Conservation (phyloP, 2,797 vertebrate genomes). For the Dipus sagitta region DNA sequence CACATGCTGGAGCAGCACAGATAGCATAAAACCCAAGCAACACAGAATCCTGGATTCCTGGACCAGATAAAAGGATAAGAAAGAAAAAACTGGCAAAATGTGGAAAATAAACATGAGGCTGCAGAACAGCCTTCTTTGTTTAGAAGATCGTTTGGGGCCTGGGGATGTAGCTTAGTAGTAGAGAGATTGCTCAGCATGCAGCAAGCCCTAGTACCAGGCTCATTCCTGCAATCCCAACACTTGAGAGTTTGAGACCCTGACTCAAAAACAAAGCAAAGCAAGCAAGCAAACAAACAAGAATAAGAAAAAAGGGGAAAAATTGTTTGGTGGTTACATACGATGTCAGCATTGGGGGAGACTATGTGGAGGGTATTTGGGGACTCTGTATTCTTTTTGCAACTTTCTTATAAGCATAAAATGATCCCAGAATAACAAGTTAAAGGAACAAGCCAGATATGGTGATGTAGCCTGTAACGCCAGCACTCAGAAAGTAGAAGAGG, state of each 20-base stretch:
- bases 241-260: background rate
- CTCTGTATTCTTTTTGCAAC: background rate
- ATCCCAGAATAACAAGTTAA: background rate
- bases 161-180: background rate
- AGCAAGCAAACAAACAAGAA: background rate
- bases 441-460: background rate
- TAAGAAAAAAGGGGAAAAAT: background rate
- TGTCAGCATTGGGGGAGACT: background rate
- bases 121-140: background rate
- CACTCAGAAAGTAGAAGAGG: background rate
- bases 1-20: rapidly evolving
- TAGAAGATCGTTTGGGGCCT: background rate
- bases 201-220: background rate
- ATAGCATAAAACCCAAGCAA: background rate
- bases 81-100: background rate
- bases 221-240: background rate
- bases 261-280: too few species aligned
- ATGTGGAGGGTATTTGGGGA: background rate
- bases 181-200: background rate
- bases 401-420: background rate
- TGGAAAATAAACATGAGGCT: background rate
- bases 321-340: background rate
- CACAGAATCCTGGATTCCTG: background rate
- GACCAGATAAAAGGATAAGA: background rate
- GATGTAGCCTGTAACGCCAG: background rate